A percentile compares a stretch with the other conserved stretches of the same genome.
Conservation (phyloP, 2,888 invertebrate species). For the Magallana nippona region DNA sequence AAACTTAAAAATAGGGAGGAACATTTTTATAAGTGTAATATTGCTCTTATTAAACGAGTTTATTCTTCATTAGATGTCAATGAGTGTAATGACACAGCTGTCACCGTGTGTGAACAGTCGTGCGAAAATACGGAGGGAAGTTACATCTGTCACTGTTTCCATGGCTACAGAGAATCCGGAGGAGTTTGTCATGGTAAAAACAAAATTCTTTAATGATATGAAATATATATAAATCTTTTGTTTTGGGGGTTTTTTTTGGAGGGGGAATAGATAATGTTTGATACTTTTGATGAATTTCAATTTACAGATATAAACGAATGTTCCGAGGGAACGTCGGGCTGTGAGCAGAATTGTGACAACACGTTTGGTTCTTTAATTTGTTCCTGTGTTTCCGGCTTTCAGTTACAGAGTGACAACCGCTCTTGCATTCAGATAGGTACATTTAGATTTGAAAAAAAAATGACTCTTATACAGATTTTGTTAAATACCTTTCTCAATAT, state of each 20-base stretch:
- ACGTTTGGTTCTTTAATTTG: constrained; percentile 54
- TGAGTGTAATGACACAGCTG: constrained; percentile 30
- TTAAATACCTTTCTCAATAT: no score
- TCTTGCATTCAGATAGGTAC: constrained; percentile 4
- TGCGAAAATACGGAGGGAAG: constrained; percentile 38
- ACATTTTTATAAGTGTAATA: no score
- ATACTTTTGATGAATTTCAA: background rate
- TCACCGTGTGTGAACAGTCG: constrained; percentile 11
- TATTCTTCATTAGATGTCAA: constrained; percentile 23
- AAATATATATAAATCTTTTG: background rate
- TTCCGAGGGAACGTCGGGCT: constrained; percentile 41
- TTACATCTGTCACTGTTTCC: constrained; percentile 33
- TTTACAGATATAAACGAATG: constrained; percentile 60
- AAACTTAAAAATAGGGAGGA: no score
- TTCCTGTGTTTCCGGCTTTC: constrained; percentile 54
- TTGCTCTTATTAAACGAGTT: no score
- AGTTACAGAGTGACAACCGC: constrained; percentile 52
- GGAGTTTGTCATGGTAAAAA: constrained; percentile 18
- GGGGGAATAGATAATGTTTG: background rate
- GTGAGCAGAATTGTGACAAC: constrained; percentile 57
- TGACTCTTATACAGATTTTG: no score
- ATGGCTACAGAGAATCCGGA: constrained; percentile 11
- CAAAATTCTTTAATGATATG: background rate
- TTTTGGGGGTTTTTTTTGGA: background rate
- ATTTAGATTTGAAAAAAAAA: background rate